phyloP scores from a whole-genome alignment of 2,888 invertebrate species.

The Drosophila monieri region DNA sequence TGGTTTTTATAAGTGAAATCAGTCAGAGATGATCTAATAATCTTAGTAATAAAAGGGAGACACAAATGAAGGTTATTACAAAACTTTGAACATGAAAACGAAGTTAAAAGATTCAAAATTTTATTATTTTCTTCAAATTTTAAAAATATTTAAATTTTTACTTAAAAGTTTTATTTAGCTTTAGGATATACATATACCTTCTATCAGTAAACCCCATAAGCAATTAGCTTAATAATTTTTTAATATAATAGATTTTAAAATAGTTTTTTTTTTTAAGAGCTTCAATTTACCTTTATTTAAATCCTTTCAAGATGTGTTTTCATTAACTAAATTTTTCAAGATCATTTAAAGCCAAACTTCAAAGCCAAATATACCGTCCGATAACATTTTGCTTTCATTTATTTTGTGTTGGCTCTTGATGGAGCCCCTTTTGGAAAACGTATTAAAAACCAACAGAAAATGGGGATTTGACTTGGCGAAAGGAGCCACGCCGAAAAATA shows the following conservation, averaged over 20 bases:
- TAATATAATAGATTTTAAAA: no score
- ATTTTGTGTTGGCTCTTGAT: neutral
- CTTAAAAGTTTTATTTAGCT: no score
- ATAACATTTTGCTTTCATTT: conserved; percentile 8
- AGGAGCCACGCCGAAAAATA: conserved; percentile 24
- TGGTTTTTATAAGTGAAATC: neutral
- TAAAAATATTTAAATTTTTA: no score
- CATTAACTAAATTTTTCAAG: conserved; percentile 4
- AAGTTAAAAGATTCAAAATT: no score
- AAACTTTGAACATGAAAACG: no score
- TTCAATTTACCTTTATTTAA: neutral
- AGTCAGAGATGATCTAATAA: neutral
- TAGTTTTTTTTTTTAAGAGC: no score
- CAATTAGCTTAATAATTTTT: no score
- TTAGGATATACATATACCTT: no score
- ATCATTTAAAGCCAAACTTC: conserved; percentile 15
- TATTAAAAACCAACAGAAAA: conserved; percentile 24
- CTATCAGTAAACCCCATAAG: no score
- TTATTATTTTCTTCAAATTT: no score
- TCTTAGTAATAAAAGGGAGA: no score
- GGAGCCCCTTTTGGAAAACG: conserved; percentile 2
- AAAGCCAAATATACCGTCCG: neutral
- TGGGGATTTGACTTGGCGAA: conserved; percentile 39
- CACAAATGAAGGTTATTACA: no score
- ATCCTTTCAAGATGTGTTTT: neutral